Conservation (phyloP, 2,888 invertebrate species). For the Drosophila aldrichi region DNA sequence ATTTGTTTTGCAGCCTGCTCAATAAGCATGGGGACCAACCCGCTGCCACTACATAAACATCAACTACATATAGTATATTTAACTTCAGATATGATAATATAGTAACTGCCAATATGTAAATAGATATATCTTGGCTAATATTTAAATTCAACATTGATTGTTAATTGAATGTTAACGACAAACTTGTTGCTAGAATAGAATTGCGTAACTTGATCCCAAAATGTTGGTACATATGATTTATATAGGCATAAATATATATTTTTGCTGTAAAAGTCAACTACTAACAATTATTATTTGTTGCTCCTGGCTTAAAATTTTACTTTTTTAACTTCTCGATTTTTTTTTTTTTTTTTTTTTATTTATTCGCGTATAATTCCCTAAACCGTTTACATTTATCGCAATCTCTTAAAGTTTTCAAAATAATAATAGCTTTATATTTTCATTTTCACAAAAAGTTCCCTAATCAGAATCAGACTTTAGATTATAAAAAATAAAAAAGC, state of each 20-base stretch:
- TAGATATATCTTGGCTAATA: conserved; percentile 22
- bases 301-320: neutral
- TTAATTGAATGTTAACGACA: conserved; percentile 41
- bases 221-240: conserved; percentile 3
- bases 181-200: conserved; percentile 9
- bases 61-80: neutral
- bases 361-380: conserved; percentile 39
- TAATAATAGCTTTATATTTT: conserved; percentile 10
- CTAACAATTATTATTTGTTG: conserved; percentile 1
- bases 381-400: conserved; percentile 25
- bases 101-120: conserved; percentile 12
- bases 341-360: conserved; percentile 3
- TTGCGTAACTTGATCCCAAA: conserved; percentile 24
- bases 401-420: conserved; percentile 24
- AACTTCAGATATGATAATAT: neutral
- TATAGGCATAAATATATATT: conserved; percentile 3
- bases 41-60: conserved; percentile 34
- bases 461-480: conserved; percentile 75
- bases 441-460: conserved; percentile 50
- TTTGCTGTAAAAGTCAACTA: neutral
- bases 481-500: conserved; percentile 18
- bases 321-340: conserved; percentile 4
- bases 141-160: conserved; percentile 41
- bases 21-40: conserved; percentile 50
- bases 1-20: conserved; percentile 35